Evolutionary conservation across 2,888 invertebrate genomes (phyloP).

Genomic region (Ennomos erosarius): DNA sequence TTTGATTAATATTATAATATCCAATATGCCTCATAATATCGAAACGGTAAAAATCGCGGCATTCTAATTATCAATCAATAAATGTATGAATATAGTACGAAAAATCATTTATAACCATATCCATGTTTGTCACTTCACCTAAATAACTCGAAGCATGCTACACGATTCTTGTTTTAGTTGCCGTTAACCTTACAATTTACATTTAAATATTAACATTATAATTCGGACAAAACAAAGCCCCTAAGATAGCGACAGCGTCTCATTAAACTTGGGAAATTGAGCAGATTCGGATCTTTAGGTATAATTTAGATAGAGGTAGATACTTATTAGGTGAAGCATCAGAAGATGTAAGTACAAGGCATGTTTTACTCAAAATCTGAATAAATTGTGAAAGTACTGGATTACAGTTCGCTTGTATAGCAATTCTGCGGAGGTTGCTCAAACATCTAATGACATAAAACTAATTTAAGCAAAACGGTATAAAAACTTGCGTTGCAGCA

Average conservation of each 20-base stretch:
- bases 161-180: slow-evolving; percentile 34
- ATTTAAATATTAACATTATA: slow-evolving; percentile 43
- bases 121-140: not conserved
- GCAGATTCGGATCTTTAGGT: slow-evolving; percentile 44
- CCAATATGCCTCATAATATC: too few species aligned
- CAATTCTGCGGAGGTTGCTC: slow-evolving; percentile 3
- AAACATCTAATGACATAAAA: slow-evolving; percentile 42
- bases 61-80: slow-evolving; percentile 7
- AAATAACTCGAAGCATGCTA: not conserved
- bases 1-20: slow-evolving; percentile 50
- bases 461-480: slow-evolving; percentile 48
- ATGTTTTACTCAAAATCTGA: slow-evolving; percentile 56
- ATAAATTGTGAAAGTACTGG: slow-evolving; percentile 42
- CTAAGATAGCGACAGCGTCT: slow-evolving; percentile 55
- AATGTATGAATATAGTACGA: slow-evolving; percentile 14
- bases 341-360: slow-evolving; percentile 51
- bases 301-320: too few species aligned
- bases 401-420: slow-evolving; percentile 19
- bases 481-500: slow-evolving; percentile 45
- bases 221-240: slow-evolving; percentile 52
- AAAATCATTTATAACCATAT: slow-evolving; percentile 10
- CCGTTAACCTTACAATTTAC: slow-evolving; percentile 47
- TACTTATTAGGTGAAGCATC: slow-evolving; percentile 48
- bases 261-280: slow-evolving; percentile 42
- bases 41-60: slow-evolving; percentile 38